Evolutionary conservation across 1,140 invertebrate genomes (phyloP).

Genomic region (Mya arenaria): DNA sequence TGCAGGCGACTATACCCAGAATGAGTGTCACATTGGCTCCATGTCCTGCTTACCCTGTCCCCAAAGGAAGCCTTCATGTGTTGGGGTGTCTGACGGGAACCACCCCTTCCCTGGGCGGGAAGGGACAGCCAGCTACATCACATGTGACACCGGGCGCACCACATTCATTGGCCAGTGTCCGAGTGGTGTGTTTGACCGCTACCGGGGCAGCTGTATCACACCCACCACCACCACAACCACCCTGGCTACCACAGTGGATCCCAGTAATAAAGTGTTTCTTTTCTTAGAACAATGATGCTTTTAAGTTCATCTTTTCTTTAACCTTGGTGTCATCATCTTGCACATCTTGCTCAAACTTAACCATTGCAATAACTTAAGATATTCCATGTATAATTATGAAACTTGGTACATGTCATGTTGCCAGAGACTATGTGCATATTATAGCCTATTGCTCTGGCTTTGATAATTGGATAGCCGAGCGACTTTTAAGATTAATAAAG

Average conservation of each 20-base stretch:
- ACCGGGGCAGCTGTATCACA: neutral
- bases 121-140: conserved; percentile 28
- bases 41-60: conserved; percentile 24
- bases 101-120: conserved; percentile 12
- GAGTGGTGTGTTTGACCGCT: conserved; percentile 17
- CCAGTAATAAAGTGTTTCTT: too few species aligned
- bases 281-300: too few species aligned
- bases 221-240: neutral
- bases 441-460: too few species aligned
- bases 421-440: too few species aligned
- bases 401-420: too few species aligned
- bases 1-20: conserved; percentile 50
- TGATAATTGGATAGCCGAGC: too few species aligned
- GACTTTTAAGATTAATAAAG: too few species aligned
- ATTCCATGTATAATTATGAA: too few species aligned
- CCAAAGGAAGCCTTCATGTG: conserved; percentile 37
- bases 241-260: neutral
- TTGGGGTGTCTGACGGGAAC: conserved; percentile 28
- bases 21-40: conserved; percentile 1
- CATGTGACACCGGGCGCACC: conserved; percentile 32
- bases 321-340: too few species aligned
- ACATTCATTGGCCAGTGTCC: conserved; percentile 11
- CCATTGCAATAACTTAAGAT: too few species aligned
- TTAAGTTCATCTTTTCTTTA: too few species aligned
- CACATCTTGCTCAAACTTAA: too few species aligned